Percentiles rank a stretch among this genome's conserved stretches.
Conservation (phyloP, 2,113 vertebrate genomes). For the Trachemys scripta region DNA sequence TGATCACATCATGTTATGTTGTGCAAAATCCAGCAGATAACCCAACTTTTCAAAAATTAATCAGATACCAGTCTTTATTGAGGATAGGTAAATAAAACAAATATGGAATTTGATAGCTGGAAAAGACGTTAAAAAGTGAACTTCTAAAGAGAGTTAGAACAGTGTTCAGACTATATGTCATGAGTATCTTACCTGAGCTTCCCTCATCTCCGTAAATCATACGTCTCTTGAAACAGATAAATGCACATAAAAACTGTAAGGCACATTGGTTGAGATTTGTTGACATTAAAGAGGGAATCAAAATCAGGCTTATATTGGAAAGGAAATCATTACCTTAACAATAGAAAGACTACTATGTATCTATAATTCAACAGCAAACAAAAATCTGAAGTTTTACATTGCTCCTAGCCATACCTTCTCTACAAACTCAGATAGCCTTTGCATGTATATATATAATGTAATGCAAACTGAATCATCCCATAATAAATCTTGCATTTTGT, state of each 20-base stretch:
- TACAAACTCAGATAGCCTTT: not conserved
- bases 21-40: not conserved
- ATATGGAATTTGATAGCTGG: not conserved
- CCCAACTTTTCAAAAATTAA: not conserved
- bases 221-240: not conserved
- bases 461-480: not conserved
- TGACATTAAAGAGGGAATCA: not conserved
- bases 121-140: not conserved
- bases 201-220: not conserved
- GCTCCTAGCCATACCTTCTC: not conserved
- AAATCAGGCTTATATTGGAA: not conserved
- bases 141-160: not conserved
- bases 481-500: not conserved
- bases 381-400: not conserved
- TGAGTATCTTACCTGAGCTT: not conserved
- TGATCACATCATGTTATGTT: not conserved
- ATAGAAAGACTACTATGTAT: not conserved
- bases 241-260: not conserved
- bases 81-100: not conserved
- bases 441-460: not conserved
- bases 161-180: not conserved
- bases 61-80: not conserved
- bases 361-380: not conserved
- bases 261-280: not conserved
- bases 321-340: not conserved